A percentile compares a stretch with the other conserved stretches of the same genome.
phyloP scores from a whole-genome alignment of 2,113 vertebrate genomes.

The Osmerus eperlanus region DNA sequence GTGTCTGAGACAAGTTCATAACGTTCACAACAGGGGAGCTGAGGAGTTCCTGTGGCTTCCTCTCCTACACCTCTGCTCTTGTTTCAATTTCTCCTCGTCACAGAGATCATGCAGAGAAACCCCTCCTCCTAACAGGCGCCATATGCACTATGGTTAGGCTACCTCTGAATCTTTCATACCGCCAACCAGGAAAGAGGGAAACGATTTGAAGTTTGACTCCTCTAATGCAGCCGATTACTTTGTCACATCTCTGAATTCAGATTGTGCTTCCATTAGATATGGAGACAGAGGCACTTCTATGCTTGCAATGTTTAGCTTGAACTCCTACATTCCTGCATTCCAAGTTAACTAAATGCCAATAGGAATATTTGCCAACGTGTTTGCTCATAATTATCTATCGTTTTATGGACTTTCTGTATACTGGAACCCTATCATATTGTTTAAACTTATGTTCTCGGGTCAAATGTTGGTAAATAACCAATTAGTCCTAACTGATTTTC shows the following conservation, averaged over 20 bases:
- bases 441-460: too few relatives aligned
- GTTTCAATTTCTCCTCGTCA: constrained; percentile 39
- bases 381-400: too few relatives aligned
- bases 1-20: constrained; percentile 69
- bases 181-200: constrained; percentile 49
- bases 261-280: not conserved
- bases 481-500: not conserved
- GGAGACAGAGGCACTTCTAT: too few relatives aligned
- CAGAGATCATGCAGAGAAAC: constrained; percentile 43
- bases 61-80: constrained; percentile 44
- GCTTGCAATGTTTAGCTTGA: too few relatives aligned
- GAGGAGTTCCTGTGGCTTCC: constrained; percentile 57
- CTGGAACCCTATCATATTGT: too few relatives aligned
- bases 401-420: too few relatives aligned
- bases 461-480: not conserved
- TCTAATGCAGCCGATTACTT: constrained; percentile 55
- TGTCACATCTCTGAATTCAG: constrained; percentile 49
- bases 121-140: constrained; percentile 35
- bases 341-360: too few relatives aligned
- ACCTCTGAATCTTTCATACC: constrained; percentile 47
- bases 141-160: constrained; percentile 35
- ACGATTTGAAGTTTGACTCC: constrained; percentile 38
- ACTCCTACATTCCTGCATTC: too few relatives aligned
- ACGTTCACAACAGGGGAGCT: constrained; percentile 62
- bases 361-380: too few relatives aligned